A percentile compares a stretch with the other conserved stretches of the same genome.
Conservation (phyloP, 2,113 vertebrate genomes). For the Craseonycteris thonglongyai region DNA sequence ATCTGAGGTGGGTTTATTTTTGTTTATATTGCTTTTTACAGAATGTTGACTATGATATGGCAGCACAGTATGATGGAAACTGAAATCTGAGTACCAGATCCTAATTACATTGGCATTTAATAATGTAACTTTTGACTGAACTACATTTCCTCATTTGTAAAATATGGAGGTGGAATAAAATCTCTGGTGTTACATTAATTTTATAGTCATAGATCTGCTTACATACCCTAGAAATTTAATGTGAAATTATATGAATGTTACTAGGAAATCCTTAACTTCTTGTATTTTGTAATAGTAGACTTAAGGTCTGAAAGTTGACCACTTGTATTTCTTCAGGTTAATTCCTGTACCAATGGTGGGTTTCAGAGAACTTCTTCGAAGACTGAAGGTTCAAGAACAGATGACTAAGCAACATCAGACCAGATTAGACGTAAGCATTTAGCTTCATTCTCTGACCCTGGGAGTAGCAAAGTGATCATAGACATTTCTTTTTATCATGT, state of each 20-base stretch:
- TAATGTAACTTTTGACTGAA: background rate
- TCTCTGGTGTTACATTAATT: background rate
- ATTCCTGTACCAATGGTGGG: constrained; percentile 99
- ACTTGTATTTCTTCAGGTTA: constrained; percentile 80
- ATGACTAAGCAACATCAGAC: constrained; percentile 99
- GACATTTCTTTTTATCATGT: background rate
- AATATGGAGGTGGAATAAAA: background rate
- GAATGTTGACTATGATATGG: background rate
- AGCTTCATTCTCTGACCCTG: background rate
- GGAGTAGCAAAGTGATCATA: background rate
- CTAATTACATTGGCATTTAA: constrained; percentile 14
- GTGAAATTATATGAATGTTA: background rate
- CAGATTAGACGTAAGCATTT: constrained; percentile 90
- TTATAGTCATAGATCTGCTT: background rate
- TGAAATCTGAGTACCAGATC: background rate
- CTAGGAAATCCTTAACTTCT: background rate
- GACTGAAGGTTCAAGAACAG: constrained; percentile 97
- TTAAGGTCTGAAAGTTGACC: constrained; percentile 10
- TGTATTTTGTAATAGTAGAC: background rate
- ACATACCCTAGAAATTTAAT: background rate
- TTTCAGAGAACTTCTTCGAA: constrained; percentile 92
- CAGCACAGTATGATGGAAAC: background rate
- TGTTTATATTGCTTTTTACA: background rate
- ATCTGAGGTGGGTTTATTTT: background rate
- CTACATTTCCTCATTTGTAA: background rate